These are phyloP conservation scores for Andricus grossulariae DNA, from an alignment of 1,140 invertebrate species.

Conservation along the genomic window DNA sequence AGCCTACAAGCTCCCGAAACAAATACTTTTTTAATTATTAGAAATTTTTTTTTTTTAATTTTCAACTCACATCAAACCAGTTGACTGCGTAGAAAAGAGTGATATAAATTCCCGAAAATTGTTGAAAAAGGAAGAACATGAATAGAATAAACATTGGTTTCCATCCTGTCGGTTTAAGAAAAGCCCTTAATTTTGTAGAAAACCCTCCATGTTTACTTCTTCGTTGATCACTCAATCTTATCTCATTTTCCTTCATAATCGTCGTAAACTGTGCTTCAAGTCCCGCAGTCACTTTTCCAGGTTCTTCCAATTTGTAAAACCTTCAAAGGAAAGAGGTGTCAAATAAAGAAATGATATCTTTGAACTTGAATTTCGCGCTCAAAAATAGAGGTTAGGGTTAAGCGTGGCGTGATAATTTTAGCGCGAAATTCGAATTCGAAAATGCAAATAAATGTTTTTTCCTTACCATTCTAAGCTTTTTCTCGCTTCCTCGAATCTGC, in stretches of 20 bases:
- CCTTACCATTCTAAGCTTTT: constrained; percentile 74
- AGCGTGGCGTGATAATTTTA: no score
- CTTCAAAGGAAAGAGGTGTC: constrained; percentile 39
- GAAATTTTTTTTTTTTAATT: background rate
- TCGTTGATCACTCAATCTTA: constrained; percentile 65
- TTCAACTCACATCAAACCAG: constrained; percentile 75
- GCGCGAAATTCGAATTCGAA: no score
- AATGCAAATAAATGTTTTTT: background rate
- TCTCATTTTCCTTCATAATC: constrained; percentile 71
- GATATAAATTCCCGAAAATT: constrained; percentile 80
- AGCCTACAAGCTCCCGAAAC: no score
- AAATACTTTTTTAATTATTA: no score
- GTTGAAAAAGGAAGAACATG: constrained; percentile 79
- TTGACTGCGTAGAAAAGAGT: constrained; percentile 82
- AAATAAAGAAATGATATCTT: constrained; percentile 39
- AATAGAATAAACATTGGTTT: constrained; percentile 78
- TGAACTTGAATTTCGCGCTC: background rate
- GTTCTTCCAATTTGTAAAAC: constrained; percentile 63
- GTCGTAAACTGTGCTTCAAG: constrained; percentile 66
- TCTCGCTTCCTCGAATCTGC: constrained; percentile 74
- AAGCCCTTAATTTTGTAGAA: constrained; percentile 64
- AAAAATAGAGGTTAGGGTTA: no score
- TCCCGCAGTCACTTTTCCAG: constrained; percentile 50
- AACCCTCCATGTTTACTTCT: constrained; percentile 60
- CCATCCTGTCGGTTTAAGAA: constrained; percentile 77